Conservation (phyloP, 2,797 vertebrate genomes). For the Periparus ater region DNA sequence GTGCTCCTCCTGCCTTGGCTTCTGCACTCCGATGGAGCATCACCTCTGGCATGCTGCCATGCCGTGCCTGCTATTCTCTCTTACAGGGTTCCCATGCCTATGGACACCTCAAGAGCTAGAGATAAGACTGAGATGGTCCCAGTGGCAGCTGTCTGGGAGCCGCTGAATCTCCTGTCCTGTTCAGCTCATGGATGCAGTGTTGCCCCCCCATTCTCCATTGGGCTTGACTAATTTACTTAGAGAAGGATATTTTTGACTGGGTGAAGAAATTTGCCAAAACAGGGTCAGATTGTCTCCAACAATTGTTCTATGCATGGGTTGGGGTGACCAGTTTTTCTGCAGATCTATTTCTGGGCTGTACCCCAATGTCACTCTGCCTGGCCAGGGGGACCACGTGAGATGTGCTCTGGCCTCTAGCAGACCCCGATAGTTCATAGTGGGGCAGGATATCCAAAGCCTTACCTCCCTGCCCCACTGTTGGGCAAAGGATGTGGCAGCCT, state of each 20-base stretch:
- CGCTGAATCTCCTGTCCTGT: background rate
- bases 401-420: accelerated
- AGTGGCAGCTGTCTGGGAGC: background rate
- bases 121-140: background rate
- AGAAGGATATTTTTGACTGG: background rate
- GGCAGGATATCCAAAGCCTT: accelerated
- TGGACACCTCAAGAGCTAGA: background rate
- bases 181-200: accelerated
- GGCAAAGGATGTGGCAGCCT: accelerated
- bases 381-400: accelerated
- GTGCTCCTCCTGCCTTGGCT: background rate
- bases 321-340: background rate
- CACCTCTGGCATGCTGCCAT: background rate
- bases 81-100: background rate
- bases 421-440: accelerated
- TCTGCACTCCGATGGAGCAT: background rate
- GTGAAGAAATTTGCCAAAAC: background rate
- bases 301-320: background rate
- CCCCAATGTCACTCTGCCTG: background rate
- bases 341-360: background rate
- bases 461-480: background rate
- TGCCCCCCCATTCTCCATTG: background rate
- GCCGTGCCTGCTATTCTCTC: accelerated
- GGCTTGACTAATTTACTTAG: background rate
- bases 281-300: background rate